Conservation (phyloP, 2,797 vertebrate genomes). For the Scolopax bukidnonensis region DNA sequence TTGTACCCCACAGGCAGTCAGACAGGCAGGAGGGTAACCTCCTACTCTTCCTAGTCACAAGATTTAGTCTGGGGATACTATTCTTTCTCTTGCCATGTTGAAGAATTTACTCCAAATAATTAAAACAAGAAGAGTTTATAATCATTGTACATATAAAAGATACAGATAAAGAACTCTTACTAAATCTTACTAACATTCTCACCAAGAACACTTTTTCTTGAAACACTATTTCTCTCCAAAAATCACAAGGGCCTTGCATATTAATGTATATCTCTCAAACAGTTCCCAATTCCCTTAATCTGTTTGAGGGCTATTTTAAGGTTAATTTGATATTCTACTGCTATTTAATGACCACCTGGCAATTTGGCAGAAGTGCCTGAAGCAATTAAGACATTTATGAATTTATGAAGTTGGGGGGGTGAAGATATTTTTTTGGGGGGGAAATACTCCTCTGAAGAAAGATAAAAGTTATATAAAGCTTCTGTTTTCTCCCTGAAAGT, state of each 20-base stretch:
- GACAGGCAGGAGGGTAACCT: not conserved
- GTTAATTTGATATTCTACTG: not conserved
- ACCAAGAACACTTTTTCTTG: not conserved
- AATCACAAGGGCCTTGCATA: not conserved
- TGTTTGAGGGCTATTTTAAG: slow-evolving; percentile 28
- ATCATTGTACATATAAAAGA: not conserved
- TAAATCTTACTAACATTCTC: not conserved
- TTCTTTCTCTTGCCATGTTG: not conserved
- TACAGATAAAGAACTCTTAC: not conserved
- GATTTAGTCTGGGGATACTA: not conserved
- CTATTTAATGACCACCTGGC: slow-evolving; percentile 4
- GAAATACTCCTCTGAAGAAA: not conserved
- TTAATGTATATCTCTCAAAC: not conserved
- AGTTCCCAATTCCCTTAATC: not conserved
- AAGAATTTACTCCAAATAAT: not conserved
- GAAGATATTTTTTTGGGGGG: no score
- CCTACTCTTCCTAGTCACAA: not conserved
- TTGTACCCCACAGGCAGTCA: not conserved
- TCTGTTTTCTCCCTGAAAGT: not conserved
- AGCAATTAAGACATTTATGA: slow-evolving; percentile 23
- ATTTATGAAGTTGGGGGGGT: not conserved
- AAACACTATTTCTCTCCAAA: not conserved
- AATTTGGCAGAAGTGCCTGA: not conserved
- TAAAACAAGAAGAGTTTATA: not conserved
- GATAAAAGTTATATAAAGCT: not conserved